phyloP scores from a whole-genome alignment of 35 echinoderm and acorn worm genomes.

The Heliocidaris erythrogramma region DNA sequence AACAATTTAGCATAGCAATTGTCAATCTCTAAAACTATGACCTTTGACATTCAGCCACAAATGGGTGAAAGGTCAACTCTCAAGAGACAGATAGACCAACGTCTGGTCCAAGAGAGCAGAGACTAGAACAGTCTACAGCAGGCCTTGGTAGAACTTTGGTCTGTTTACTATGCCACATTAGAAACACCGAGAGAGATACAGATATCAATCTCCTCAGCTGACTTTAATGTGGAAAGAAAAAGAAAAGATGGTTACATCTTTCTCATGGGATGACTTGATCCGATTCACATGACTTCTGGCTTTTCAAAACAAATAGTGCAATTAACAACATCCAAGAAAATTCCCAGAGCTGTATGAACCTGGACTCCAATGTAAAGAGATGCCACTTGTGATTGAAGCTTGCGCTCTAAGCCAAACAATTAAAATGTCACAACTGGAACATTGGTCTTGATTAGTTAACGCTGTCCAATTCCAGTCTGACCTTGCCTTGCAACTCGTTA shows the following conservation, averaged over 20 bases:
- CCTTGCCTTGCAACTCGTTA: too few species aligned
- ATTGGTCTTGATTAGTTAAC: too few species aligned
- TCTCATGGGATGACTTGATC: not conserved
- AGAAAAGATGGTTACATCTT: not conserved
- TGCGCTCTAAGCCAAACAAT: too few species aligned
- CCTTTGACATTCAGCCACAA: constrained; percentile 32
- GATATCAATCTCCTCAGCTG: constrained; percentile 32
- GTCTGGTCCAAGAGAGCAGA: not conserved
- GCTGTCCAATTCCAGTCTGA: too few species aligned
- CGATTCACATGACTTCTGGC: too few species aligned
- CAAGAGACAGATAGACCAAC: constrained; percentile 23
- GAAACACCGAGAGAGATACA: constrained; percentile 40
- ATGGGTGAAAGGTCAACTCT: constrained; percentile 40
- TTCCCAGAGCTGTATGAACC: too few species aligned
- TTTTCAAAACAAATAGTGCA: too few species aligned
- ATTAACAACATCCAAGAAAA: not conserved
- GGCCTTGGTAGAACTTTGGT: constrained; percentile 19
- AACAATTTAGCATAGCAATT: not conserved
- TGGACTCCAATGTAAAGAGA: too few species aligned
- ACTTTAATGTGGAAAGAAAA: constrained; percentile 6
- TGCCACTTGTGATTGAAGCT: too few species aligned
- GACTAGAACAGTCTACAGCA: constrained; percentile 38
- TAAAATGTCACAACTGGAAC: too few species aligned
- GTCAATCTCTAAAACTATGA: constrained; percentile 60
- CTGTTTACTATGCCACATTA: constrained; percentile 18